Percentiles rank a stretch among this genome's conserved stretches.
Evolutionary conservation across 2,113 vertebrate species (phyloP).

Genomic region (Telmatochromis sp.): DNA sequence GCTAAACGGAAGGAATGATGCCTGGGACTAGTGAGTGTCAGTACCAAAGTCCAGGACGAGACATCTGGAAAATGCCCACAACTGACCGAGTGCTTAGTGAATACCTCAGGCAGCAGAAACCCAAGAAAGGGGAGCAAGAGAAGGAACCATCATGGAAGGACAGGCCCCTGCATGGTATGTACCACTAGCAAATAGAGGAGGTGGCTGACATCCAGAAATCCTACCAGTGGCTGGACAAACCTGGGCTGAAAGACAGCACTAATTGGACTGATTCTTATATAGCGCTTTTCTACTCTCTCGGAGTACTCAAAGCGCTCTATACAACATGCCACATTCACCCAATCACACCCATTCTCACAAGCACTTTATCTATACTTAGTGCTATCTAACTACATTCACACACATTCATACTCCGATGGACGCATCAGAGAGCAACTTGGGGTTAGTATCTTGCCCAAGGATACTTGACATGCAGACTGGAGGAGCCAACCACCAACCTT

Average conservation of each 20-base stretch:
- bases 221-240: background rate
- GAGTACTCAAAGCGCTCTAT: too few relatives aligned
- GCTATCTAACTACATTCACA: too few relatives aligned
- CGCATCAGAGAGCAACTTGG: too few relatives aligned
- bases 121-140: background rate
- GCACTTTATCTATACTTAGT: too few relatives aligned
- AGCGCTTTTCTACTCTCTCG: too few relatives aligned
- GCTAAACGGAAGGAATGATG: fast-evolving
- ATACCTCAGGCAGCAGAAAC: background rate
- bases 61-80: background rate
- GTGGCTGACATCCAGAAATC: background rate
- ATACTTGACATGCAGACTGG: too few relatives aligned
- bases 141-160: background rate
- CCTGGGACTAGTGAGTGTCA: background rate
- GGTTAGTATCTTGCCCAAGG: too few relatives aligned
- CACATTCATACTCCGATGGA: too few relatives aligned
- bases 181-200: background rate
- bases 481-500: too few relatives aligned
- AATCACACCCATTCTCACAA: too few relatives aligned
- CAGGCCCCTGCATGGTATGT: background rate
- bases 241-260: background rate
- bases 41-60: background rate
- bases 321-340: too few relatives aligned
- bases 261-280: too few relatives aligned
- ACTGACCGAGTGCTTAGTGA: background rate